Evolutionary conservation across 2,113 vertebrate genomes (phyloP).

Genomic region (Tenebrosternarchus preto): DNA sequence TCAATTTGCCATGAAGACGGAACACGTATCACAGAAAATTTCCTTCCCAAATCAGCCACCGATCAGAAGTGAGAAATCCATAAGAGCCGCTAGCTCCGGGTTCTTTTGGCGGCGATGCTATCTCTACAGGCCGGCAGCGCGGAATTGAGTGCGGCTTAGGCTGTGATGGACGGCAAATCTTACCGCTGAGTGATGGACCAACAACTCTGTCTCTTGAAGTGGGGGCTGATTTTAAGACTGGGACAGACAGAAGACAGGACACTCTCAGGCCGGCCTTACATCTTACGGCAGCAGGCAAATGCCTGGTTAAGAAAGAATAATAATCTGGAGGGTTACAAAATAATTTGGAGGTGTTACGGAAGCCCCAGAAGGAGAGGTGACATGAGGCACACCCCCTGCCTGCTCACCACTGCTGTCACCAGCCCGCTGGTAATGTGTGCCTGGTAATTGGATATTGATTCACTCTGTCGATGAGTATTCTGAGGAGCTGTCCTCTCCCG

Average conservation of each 20-base stretch:
- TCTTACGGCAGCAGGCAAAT: conserved; percentile 72
- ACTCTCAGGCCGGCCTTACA: conserved; percentile 62
- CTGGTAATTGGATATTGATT: conserved; percentile 90
- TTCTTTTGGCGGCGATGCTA: conserved; percentile 51
- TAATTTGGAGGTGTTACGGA: conserved; percentile 69
- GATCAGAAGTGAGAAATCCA: conserved; percentile 49
- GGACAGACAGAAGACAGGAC: not conserved
- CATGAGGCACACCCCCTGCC: conserved; percentile 54
- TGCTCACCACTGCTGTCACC: too few species aligned
- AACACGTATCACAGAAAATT: conserved; percentile 7
- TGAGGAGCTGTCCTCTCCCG: conserved; percentile 60
- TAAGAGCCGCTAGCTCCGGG: conserved; percentile 51
- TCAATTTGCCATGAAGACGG: conserved; percentile 5
- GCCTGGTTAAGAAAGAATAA: conserved; percentile 70
- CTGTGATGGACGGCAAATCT: conserved; percentile 69
- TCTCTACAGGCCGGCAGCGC: conserved; percentile 57
- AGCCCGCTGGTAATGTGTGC: conserved; percentile 71
- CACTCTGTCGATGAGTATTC: conserved; percentile 74
- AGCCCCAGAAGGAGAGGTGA: conserved; percentile 55
- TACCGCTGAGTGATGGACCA: conserved; percentile 37
- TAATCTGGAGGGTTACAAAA: too few species aligned
- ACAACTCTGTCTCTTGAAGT: conserved; percentile 62
- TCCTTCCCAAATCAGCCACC: conserved; percentile 42
- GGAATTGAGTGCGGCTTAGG: conserved; percentile 65
- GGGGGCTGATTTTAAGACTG: not conserved